Conservation (phyloP, 2,888 invertebrate genomes). For the Esperia sulphurella region DNA sequence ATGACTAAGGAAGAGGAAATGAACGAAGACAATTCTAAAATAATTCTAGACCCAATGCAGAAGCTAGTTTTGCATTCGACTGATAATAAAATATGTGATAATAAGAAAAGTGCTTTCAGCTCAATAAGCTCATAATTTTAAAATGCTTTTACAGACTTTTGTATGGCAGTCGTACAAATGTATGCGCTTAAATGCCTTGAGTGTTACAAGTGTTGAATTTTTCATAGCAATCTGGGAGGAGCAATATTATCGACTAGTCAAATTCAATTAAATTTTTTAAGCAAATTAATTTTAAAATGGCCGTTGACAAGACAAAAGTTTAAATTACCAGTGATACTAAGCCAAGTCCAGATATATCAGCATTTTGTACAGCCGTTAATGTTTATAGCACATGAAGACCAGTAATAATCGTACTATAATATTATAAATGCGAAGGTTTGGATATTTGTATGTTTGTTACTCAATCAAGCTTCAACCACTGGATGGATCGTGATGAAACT, state of each 20-base stretch:
- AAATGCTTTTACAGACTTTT: conserved; percentile 59
- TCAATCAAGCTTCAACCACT: no score
- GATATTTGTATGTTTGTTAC: no score
- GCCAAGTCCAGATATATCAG: no score
- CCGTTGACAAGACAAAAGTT: no score
- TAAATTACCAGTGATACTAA: neutral
- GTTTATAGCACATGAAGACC: no score
- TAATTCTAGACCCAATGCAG: conserved; percentile 76
- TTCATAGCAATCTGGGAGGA: conserved; percentile 7
- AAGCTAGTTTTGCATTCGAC: conserved; percentile 75
- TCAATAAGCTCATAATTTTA: conserved; percentile 67
- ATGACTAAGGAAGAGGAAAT: conserved; percentile 21
- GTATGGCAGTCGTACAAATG: conserved; percentile 41
- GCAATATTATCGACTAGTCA: conserved; percentile 26
- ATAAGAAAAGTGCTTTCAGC: conserved; percentile 72
- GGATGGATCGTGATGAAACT: no score
- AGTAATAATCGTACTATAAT: no score
- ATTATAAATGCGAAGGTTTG: no score
- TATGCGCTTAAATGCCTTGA: conserved; percentile 42
- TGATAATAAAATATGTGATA: conserved; percentile 78
- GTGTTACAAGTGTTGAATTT: conserved; percentile 1
- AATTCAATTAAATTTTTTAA: conserved; percentile 18
- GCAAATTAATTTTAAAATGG: neutral
- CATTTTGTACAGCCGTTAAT: no score
- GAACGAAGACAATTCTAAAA: conserved; percentile 63